Evolutionary conservation across 2,113 vertebrate species (phyloP).

Genomic region (Sebastes schlegelii): DNA sequence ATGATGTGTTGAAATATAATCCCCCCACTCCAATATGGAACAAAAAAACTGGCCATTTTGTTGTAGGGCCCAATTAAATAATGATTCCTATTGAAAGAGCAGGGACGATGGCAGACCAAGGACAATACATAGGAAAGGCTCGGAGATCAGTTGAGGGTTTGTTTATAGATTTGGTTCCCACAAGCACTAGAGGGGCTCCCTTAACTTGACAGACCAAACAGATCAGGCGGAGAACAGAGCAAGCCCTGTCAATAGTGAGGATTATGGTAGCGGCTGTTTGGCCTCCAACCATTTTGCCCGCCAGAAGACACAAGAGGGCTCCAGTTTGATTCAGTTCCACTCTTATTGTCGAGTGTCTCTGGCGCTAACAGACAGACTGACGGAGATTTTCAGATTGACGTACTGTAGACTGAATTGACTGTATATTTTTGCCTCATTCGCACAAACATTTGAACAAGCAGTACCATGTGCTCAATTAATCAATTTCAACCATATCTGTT

Average conservation of each 20-base stretch:
- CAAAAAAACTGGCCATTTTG: constrained; percentile 61
- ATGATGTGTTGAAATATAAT: constrained; percentile 58
- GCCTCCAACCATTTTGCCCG: constrained; percentile 77
- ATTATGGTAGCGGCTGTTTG: constrained; percentile 81
- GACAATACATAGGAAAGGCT: constrained; percentile 68
- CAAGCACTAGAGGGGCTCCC: constrained; percentile 73
- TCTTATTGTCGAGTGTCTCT: constrained; percentile 78
- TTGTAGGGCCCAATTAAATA: constrained; percentile 72
- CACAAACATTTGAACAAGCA: constrained; percentile 10
- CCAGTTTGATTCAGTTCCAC: constrained; percentile 75
- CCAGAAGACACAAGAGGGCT: constrained; percentile 80
- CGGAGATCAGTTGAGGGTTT: constrained; percentile 69
- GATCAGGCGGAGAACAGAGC: constrained; percentile 75
- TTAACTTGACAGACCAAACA: constrained; percentile 80
- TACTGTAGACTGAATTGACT: constrained; percentile 27
- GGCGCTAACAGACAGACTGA: constrained; percentile 51
- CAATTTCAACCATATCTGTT: background rate
- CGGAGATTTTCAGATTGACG: constrained; percentile 54
- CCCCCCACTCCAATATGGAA: constrained; percentile 38
- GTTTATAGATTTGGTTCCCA: constrained; percentile 77
- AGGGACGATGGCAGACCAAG: constrained; percentile 66
- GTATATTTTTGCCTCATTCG: constrained; percentile 5
- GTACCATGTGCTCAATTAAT: background rate
- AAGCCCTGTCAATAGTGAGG: constrained; percentile 76
- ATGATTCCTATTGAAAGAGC: constrained; percentile 72